These are phyloP conservation scores for Linnaemya tessellans DNA, from an alignment of 2,888 invertebrate genomes.

Conservation along the genomic window DNA sequence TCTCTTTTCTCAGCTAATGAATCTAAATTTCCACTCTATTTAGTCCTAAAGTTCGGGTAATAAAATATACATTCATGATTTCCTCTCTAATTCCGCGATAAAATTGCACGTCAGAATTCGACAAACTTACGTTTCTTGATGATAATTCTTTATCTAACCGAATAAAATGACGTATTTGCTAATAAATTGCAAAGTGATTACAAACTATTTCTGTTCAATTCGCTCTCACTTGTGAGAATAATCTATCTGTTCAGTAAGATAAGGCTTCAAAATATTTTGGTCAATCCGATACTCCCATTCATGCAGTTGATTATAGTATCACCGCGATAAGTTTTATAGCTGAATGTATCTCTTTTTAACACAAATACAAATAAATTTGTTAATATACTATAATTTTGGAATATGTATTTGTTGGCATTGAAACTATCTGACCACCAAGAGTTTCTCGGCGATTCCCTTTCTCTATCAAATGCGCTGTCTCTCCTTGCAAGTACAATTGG, in stretches of 20 bases:
- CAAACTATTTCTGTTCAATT: slow-evolving; percentile 31
- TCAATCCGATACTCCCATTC: slow-evolving; percentile 31
- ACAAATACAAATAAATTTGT: no score
- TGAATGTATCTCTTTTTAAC: not conserved
- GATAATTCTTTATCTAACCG: not conserved
- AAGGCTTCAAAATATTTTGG: slow-evolving; percentile 14
- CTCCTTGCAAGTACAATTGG: no score
- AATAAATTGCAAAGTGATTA: slow-evolving; percentile 45
- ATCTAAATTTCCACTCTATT: no score
- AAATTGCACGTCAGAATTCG: not conserved
- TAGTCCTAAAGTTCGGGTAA: no score
- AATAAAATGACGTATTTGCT: slow-evolving; percentile 20
- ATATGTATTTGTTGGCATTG: no score
- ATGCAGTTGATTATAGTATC: not conserved
- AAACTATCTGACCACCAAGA: no score
- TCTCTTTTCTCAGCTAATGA: no score
- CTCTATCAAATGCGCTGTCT: no score
- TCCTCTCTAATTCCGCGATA: not conserved
- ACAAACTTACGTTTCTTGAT: not conserved
- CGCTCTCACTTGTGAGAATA: slow-evolving; percentile 11
- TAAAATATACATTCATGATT: no score
- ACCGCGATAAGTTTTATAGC: not conserved
- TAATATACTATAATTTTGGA: no score
- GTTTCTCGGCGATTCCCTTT: no score
- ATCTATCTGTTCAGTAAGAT: slow-evolving; percentile 26